Conservation (phyloP, 2,797 vertebrate species). For the Dallia pectoralis region DNA sequence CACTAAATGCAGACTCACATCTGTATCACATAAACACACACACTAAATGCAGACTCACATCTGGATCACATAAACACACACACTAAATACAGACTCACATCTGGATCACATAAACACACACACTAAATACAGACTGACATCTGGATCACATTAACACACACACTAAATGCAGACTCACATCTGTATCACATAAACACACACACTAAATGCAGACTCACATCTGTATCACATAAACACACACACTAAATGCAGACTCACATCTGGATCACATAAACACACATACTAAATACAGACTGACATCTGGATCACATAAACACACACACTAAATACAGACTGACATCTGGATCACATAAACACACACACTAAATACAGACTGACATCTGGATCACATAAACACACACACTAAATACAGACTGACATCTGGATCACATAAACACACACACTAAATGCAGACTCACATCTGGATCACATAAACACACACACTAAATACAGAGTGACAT, state of each 20-base stretch:
- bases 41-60: no score
- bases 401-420: background rate
- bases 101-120: slow-evolving; percentile 2
- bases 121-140: slow-evolving; percentile 59
- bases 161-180: slow-evolving; percentile 62
- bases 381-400: no score
- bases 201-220: background rate
- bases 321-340: background rate
- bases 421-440: no score
- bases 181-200: slow-evolving; percentile 79
- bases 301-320: no score
- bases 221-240: no score
- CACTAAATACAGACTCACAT: slow-evolving; percentile 59
- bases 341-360: no score
- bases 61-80: slow-evolving; percentile 2
- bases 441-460: background rate
- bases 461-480: no score
- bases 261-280: no score
- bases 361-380: background rate
- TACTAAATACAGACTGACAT: background rate
- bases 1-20: slow-evolving; percentile 62
- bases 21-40: no score
- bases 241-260: background rate
- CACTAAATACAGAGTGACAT: background rate
- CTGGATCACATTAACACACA: slow-evolving; percentile 1